Conservation (phyloP, 1,140 invertebrate species). For the Pantala flavescens region DNA sequence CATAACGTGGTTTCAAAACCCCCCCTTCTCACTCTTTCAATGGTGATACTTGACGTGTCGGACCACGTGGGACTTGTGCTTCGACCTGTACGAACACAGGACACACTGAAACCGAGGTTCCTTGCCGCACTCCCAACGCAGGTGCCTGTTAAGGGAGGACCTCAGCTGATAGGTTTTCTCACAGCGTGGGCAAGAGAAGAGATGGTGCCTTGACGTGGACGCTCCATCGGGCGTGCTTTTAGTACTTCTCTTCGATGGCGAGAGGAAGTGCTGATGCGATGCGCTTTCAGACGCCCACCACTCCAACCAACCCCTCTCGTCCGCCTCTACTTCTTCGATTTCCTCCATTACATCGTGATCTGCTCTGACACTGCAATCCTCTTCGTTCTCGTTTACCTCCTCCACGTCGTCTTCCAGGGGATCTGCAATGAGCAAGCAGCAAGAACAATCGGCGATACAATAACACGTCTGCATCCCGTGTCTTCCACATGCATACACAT, state of each 20-base stretch:
- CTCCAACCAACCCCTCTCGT: neutral
- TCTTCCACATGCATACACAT: neutral
- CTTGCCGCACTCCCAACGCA: slow-evolving; percentile 55
- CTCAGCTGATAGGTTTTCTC: slow-evolving; percentile 53
- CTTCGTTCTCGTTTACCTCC: neutral
- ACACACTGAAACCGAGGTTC: slow-evolving; percentile 56
- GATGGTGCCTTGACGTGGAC: neutral
- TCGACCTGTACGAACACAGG: slow-evolving; percentile 48
- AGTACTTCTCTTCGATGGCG: neutral
- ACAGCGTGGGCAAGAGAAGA: slow-evolving; percentile 42
- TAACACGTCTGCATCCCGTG: neutral
- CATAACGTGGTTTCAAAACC: too few species aligned
- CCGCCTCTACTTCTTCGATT: neutral
- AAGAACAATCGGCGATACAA: slow-evolving; percentile 3
- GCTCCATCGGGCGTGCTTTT: neutral
- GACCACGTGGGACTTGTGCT: slow-evolving; percentile 47
- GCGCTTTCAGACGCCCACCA: neutral
- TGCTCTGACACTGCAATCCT: neutral
- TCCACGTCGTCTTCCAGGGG: neutral
- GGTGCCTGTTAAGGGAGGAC: slow-evolving; percentile 49
- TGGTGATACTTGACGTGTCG: slow-evolving; percentile 37
- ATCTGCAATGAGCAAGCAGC: slow-evolving; percentile 7
- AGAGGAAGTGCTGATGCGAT: neutral
- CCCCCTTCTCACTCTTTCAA: neutral
- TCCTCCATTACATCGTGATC: neutral